A percentile compares a stretch with the other conserved stretches of the same genome.
Evolutionary conservation across 92 coral and sea anemone genomes (phyloP).

Genomic region (Micromussa lordhowensis): DNA sequence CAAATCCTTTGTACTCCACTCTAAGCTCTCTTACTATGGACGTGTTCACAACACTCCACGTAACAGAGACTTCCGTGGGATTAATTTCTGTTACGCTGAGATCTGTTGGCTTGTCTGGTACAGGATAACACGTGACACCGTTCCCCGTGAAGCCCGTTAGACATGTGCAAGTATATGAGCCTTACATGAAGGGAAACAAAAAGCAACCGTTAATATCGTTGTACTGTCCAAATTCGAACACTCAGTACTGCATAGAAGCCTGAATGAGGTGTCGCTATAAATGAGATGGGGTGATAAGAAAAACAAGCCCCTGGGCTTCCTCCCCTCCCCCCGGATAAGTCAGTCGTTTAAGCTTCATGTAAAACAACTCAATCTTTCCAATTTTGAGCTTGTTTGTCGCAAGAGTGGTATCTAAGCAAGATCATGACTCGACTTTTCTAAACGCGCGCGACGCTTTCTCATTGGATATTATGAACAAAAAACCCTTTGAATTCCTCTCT

Average conservation of each 20-base stretch:
- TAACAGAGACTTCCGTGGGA: conserved; percentile 23
- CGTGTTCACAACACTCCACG: conserved; percentile 44
- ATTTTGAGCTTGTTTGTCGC: not conserved
- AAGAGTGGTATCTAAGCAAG: not conserved
- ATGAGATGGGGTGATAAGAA: not conserved
- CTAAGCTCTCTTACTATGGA: conserved; percentile 5
- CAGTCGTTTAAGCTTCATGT: not conserved
- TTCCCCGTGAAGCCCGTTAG: conserved; percentile 47
- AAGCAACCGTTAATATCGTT: not conserved
- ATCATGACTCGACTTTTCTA: not conserved
- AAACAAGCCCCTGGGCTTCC: not conserved
- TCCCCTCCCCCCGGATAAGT: not conserved
- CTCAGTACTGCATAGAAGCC: not conserved
- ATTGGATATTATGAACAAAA: not conserved
- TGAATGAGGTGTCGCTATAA: not conserved
- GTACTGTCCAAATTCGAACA: not conserved
- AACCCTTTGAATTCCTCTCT: not conserved
- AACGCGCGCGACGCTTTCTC: not conserved
- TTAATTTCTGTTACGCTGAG: conserved; percentile 26
- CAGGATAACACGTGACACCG: conserved; percentile 44
- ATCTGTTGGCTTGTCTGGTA: conserved; percentile 15
- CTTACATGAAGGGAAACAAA: conserved; percentile 12
- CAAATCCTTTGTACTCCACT: conserved; percentile 27
- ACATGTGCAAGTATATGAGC: conserved; percentile 57
- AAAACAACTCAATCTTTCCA: not conserved